Conservation (phyloP, 37 sponge, comb jelly and placozoan species). For the Ephydatia muelleri region DNA sequence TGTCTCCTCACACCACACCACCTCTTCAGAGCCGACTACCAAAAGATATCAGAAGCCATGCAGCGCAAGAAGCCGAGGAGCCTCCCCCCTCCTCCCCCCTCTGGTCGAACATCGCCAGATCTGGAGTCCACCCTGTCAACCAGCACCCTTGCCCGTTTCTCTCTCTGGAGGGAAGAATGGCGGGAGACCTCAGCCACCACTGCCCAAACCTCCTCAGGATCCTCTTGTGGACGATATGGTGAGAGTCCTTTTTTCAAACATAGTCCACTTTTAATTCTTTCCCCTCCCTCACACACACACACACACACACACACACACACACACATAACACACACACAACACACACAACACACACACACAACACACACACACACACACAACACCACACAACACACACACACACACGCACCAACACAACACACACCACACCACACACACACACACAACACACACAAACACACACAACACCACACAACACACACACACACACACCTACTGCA, state of each 20-base stretch:
- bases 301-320: too few species aligned
- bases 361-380: too few species aligned
- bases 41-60: conserved; percentile 50
- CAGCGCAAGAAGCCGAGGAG: conserved; percentile 13
- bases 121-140: conserved; percentile 8
- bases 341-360: too few species aligned
- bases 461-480: too few species aligned
- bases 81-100: conserved; percentile 10
- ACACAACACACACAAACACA: too few species aligned
- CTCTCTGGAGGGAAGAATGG: not conserved
- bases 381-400: too few species aligned
- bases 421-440: too few species aligned
- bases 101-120: not conserved
- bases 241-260: too few species aligned
- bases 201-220: not conserved
- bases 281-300: too few species aligned
- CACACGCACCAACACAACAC: too few species aligned
- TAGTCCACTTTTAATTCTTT: too few species aligned
- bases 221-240: not conserved
- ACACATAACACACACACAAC: too few species aligned
- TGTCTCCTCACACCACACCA: not conserved
- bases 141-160: not conserved
- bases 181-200: not conserved
- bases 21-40: conserved; percentile 45
- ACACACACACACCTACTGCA: not conserved